Conservation (phyloP, 2,888 invertebrate genomes). For the Cantharis rustica region DNA sequence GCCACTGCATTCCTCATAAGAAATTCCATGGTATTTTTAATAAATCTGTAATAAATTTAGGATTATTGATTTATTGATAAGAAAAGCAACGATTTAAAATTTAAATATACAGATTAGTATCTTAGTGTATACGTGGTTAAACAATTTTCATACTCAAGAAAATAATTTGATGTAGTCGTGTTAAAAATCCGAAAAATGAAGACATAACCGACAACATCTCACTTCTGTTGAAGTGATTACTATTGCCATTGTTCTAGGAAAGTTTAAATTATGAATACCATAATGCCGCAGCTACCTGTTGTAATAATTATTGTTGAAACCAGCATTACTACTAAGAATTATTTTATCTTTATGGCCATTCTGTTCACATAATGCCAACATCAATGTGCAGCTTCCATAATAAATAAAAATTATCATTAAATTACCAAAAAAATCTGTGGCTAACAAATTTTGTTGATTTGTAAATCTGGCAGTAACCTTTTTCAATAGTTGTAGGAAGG, state of each 20-base stretch:
- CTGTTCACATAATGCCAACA: not conserved
- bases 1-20: not conserved
- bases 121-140: not conserved
- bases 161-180: slow-evolving; percentile 9
- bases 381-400: not conserved
- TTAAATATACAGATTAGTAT: not conserved
- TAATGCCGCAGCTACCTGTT: slow-evolving; percentile 14
- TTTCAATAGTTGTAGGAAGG: slow-evolving; percentile 2
- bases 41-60: not conserved
- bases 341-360: not conserved
- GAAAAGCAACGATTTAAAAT: not conserved
- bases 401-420: not conserved
- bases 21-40: not conserved
- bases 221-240: slow-evolving; percentile 12
- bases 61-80: not conserved
- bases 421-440: slow-evolving; percentile 9
- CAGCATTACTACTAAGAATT: slow-evolving; percentile 1
- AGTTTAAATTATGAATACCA: slow-evolving; percentile 16
- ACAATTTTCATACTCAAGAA: not conserved
- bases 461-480: not conserved
- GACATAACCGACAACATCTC: slow-evolving; percentile 19
- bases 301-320: slow-evolving; percentile 10
- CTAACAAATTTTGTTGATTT: slow-evolving; percentile 5
- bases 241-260: slow-evolving; percentile 15
- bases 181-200: slow-evolving; percentile 9